Conservation (phyloP, 2,888 invertebrate genomes). For the Chouioia cunea region DNA sequence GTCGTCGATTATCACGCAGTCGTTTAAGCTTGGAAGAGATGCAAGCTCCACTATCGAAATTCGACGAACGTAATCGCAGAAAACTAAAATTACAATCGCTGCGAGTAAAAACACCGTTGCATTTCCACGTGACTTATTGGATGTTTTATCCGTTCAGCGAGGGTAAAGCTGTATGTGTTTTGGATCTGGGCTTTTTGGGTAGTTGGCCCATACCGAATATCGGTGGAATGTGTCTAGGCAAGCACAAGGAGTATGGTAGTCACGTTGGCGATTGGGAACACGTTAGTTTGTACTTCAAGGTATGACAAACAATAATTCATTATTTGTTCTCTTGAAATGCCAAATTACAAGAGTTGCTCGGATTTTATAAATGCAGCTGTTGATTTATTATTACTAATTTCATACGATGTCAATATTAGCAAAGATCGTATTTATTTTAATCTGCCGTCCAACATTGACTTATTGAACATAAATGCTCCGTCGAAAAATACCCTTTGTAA, state of each 20-base stretch:
- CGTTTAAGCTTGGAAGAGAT: no score
- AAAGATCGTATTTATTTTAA: neutral
- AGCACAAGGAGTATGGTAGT: constrained; percentile 73
- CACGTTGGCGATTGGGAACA: constrained; percentile 81
- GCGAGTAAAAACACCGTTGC: constrained; percentile 53
- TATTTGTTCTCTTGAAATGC: no score
- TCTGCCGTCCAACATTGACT: no score
- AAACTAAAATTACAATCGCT: constrained; percentile 15
- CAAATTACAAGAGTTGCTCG: no score
- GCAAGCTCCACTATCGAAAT: neutral
- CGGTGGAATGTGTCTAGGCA: constrained; percentile 74
- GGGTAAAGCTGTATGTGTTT: constrained; percentile 71
- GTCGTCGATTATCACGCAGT: no score
- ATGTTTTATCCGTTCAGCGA: constrained; percentile 79
- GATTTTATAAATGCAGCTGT: no score
- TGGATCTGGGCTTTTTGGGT: constrained; percentile 71
- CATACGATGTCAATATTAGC: neutral
- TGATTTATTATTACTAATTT: no score
- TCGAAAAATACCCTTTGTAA: no score
- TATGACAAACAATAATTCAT: no score
- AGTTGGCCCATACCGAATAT: constrained; percentile 74
- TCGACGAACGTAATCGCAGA: constrained; percentile 6
- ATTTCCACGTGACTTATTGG: constrained; percentile 79
- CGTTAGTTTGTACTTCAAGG: constrained; percentile 74
- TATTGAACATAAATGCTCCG: no score